A percentile compares a stretch with the other conserved stretches of the same genome.
Evolutionary conservation across 2,797 vertebrate species (phyloP).

Genomic region (Hippopotamyrus pictus): DNA sequence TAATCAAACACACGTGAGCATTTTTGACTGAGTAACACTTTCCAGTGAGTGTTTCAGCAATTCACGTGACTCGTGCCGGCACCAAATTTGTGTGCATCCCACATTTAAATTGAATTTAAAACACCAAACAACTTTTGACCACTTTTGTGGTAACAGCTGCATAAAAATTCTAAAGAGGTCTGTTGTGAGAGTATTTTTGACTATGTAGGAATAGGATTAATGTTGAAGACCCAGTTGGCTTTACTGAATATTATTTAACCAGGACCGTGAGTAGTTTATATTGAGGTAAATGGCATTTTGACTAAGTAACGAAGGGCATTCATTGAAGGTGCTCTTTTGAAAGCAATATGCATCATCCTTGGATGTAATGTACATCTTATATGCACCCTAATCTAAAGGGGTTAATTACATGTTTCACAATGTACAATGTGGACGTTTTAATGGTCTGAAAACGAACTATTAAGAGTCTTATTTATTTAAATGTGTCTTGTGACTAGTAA

Average conservation of each 20-base stretch:
- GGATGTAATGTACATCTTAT: background rate
- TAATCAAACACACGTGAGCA: background rate
- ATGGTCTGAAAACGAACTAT: background rate
- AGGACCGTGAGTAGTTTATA: background rate
- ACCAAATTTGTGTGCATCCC: background rate
- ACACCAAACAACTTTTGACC: background rate
- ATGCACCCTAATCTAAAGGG: background rate
- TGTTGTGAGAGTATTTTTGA: background rate
- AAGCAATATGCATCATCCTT: background rate
- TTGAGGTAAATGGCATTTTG: background rate
- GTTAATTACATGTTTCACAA: background rate
- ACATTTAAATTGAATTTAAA: background rate
- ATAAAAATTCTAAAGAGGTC: background rate
- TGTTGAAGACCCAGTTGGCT: background rate
- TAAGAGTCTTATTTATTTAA: background rate
- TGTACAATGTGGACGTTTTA: slow-evolving; percentile 1
- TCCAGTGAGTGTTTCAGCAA: background rate
- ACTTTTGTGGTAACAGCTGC: background rate
- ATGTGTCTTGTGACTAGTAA: background rate
- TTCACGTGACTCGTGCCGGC: background rate
- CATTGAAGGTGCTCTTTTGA: background rate
- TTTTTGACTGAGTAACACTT: background rate
- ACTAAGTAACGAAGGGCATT: background rate
- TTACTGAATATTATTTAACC: background rate
- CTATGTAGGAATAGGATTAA: background rate